Base-by-base conservation (phyloP, 2,888 invertebrate species). In the Cyclophora albipunctata region DNA sequence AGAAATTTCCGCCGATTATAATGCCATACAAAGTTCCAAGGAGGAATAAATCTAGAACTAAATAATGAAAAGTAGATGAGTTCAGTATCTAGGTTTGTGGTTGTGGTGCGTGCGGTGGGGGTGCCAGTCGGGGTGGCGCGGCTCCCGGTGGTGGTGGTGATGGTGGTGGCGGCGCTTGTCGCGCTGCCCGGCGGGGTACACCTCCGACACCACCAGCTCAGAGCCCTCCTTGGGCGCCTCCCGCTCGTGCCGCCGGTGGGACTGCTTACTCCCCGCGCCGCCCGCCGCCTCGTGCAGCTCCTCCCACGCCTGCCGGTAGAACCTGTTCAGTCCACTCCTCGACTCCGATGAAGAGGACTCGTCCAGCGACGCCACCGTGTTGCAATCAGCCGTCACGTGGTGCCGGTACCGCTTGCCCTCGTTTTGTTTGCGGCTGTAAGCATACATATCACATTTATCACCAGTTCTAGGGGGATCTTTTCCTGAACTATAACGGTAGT, bases 261-360 rank as follows among this genome's bases (percentile, higher is more conserved):
- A 49, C 7, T 66, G 70, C 50, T 77, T 88, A 40, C 94, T 67
- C 86, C 43, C 43, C 6, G 43, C 43, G 7, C 92, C 73, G 1
- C 92, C 92, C 3, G 95, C 92, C 3, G 94, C 93, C 75, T 96
- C 95, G 75, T 96, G 95, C 3, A 97, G 90, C 76, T 96, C 96
- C 76, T 97, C 96, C 97, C 97, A 97, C 3, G 97, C 97, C 78
- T 96, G 95, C 35, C 96, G 91, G 83, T 97, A 97, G 82, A 95
- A 96, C 60, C 96, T 91, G 77, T 96, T 96, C 56, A 97, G 90
- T 40, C 95, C 95, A 67, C 93, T 92, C 47, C 95, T 91, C 5
- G 95, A 95, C 71, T 96, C 96, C 0, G 95, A 95, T 0, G 95
- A 95, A 47, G 95, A 94, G 47, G 96, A 95, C 48, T 96, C 96